phyloP scores from a whole-genome alignment of 2,888 invertebrate species.

The Beris chalybata region DNA sequence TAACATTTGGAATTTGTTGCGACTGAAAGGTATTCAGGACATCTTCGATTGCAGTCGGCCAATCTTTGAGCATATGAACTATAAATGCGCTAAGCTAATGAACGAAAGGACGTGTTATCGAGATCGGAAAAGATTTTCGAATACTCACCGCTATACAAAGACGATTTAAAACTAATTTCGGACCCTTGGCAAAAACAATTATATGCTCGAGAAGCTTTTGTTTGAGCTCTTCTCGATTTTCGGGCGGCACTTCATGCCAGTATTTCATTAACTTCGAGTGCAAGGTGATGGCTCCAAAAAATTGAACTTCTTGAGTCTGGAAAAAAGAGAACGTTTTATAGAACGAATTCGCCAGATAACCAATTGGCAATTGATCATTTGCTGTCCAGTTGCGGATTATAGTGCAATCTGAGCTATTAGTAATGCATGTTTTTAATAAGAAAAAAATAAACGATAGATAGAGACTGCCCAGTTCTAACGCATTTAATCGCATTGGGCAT shows the following conservation, averaged over 20 bases:
- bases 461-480: no score
- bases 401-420: no score
- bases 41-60: constrained; percentile 72
- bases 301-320: constrained; percentile 86
- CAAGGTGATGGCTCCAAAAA: constrained; percentile 89
- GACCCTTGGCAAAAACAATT: constrained; percentile 75
- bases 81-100: constrained; percentile 80
- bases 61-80: constrained; percentile 64
- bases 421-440: no score
- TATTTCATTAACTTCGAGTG: constrained; percentile 85
- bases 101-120: constrained; percentile 12
- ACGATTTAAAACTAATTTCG: constrained; percentile 82
- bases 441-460: no score
- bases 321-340: constrained; percentile 43
- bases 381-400: no score
- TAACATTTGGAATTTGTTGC: constrained; percentile 62
- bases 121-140: neutral
- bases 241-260: constrained; percentile 83
- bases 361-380: neutral
- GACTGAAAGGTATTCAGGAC: constrained; percentile 68
- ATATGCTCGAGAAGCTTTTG: constrained; percentile 77
- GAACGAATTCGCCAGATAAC: neutral
- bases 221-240: constrained; percentile 75
- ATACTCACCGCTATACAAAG: constrained; percentile 78
- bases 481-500: no score